A percentile compares a stretch with the other conserved stretches of the same genome.
Conservation (phyloP, 92 coral and sea anemone species). For the Anthopleura xanthogrammica region DNA sequence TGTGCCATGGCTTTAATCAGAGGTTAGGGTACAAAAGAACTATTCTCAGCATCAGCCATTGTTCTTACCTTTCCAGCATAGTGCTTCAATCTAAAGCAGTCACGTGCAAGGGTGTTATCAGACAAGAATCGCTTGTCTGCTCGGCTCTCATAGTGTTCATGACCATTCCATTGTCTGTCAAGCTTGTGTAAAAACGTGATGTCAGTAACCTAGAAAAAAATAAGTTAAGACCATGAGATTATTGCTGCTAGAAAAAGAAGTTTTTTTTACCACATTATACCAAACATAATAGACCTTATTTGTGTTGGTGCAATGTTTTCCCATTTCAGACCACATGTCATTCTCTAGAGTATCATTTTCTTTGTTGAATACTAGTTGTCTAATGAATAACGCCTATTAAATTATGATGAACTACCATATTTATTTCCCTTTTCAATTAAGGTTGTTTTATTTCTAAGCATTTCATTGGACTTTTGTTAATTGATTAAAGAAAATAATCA, state of each 20-base stretch:
- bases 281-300: no score
- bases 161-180: constrained; percentile 73
- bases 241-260: not conserved
- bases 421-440: not conserved
- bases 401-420: no score
- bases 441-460: not conserved
- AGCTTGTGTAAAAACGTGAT: constrained; percentile 78
- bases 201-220: constrained; percentile 69
- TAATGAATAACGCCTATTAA: no score
- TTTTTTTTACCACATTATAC: no score
- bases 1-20: no score
- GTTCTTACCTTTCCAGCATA: constrained; percentile 93
- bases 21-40: not conserved
- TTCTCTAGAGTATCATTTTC: no score
- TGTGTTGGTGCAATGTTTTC: no score
- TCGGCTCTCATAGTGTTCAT: constrained; percentile 92
- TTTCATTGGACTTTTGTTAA: not conserved
- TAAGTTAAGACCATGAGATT: not conserved
- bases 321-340: no score
- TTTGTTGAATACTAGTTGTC: no score
- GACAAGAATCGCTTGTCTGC: constrained; percentile 75
- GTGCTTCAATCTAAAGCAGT: constrained; percentile 83
- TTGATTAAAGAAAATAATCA: no score
- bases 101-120: constrained; percentile 65
- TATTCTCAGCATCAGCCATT: no score